Evolutionary conservation across 2,888 invertebrate genomes (phyloP), one percentile per base, ranked within the genome.

Genomic region (Polyommatus iphigenia): DNA sequence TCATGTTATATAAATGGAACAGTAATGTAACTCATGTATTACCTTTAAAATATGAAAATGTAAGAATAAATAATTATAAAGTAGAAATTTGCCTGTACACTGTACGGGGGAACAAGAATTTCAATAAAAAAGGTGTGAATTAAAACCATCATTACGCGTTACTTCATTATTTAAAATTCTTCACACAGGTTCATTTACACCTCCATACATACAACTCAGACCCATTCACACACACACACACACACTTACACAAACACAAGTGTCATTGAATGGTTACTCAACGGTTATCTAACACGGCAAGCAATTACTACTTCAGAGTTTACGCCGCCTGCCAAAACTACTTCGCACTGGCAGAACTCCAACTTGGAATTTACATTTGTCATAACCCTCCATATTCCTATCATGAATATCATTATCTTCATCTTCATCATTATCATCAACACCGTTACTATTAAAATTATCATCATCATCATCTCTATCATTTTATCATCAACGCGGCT

Each of bases 191-290:
- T 67, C 67, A 67, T 32, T 67, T 67, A 32, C 67, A 29, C 67
- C 20, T 62, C 3, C 6, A n/a, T 59, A 59, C 20, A 62, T 24
- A 24, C 62, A 24, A 24, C n/a, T 59, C 54, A 54, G 7, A 59
- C 24, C 24, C 67, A 67, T 24, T 13, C 67, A 67, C n/a, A 67
- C 67, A 67, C 5, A 67, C 62, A 41, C 2, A 41, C 10, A 10
- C 6, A 41, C 29, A 67, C 29, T 0, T 3, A 46, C 6, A 20
- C 13, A 13, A 29, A 24, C 29, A 32, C 67, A 67, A 67, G 67
- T 67, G 67, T 67, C 67, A 67, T 67, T 67, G 29, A 67, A 29
- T 18, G 67, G 67, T 67, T 67, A 67, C 67, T 67, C 67, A 67
- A 67, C 67, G 18, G 67, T 67, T 67, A 67, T 67, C 67, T 67